Conservation (phyloP, 2,888 invertebrate genomes). For the Agonopterix heracliana region DNA sequence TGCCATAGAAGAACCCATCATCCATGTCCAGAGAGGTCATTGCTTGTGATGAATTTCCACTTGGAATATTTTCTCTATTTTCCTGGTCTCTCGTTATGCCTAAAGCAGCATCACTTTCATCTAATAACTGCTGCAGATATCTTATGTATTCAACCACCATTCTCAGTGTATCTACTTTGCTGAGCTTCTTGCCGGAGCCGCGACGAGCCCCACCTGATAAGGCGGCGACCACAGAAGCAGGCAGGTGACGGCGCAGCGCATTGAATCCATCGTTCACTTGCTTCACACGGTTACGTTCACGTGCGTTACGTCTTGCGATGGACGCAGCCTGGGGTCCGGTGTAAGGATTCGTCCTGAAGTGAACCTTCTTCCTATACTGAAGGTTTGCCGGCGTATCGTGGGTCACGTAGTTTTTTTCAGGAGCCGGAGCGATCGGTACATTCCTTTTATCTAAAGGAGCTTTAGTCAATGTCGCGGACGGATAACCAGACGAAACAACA, state of each 20-base stretch:
- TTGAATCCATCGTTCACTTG: constrained; percentile 97
- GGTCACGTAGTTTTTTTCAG: constrained; percentile 72
- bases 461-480: constrained; percentile 65
- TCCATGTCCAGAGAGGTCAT: constrained; percentile 68
- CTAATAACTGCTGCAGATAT: constrained; percentile 86
- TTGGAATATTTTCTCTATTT: constrained; percentile 67
- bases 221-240: constrained; percentile 85
- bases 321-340: constrained; percentile 87
- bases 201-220: constrained; percentile 79
- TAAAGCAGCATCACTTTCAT: constrained; percentile 80
- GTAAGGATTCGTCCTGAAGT: constrained; percentile 78
- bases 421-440: constrained; percentile 77
- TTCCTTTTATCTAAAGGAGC: constrained; percentile 67
- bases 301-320: constrained; percentile 93
- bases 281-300: constrained; percentile 95
- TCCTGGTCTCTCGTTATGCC: constrained; percentile 64
- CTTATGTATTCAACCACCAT: constrained; percentile 95
- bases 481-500: constrained; percentile 74
- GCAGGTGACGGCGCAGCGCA: constrained; percentile 90
- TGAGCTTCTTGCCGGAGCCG: constrained; percentile 89
- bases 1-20: constrained; percentile 68
- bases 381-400: constrained; percentile 73
- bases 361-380: constrained; percentile 84
- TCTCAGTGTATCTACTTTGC: constrained; percentile 92
- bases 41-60: constrained; percentile 45